Evolutionary conservation across 2,113 vertebrate species (phyloP).

Genomic region (Bufo gargarizans): DNA sequence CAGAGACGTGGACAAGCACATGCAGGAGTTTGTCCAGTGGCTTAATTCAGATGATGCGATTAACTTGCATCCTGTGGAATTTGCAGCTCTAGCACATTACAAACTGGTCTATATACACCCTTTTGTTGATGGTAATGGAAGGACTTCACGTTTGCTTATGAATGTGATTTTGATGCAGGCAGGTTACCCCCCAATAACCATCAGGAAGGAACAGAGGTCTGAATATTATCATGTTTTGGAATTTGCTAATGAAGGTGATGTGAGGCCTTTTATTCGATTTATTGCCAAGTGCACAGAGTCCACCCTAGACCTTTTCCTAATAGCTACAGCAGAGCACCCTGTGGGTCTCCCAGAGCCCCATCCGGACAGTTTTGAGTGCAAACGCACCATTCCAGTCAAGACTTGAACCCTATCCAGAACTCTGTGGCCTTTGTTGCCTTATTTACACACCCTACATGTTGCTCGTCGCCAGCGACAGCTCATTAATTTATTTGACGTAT

Average conservation of each 20-base stretch:
- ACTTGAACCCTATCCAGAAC: constrained; percentile 61
- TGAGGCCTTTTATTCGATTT: constrained; percentile 95
- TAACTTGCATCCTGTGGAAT: constrained; percentile 92
- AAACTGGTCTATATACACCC: constrained; percentile 97
- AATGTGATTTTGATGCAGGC: constrained; percentile 96
- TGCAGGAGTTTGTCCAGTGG: constrained; percentile 94
- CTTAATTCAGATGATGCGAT: constrained; percentile 91
- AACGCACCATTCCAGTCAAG: constrained; percentile 84
- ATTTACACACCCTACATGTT: constrained; percentile 19
- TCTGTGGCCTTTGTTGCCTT: neutral
- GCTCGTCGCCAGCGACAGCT: neutral
- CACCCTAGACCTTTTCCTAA: constrained; percentile 90
- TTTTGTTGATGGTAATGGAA: constrained; percentile 91
- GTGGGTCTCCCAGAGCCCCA: constrained; percentile 86
- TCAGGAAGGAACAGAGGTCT: constrained; percentile 90
- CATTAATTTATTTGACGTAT: constrained; percentile 49
- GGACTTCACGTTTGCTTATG: constrained; percentile 92
- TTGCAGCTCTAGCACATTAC: constrained; percentile 91
- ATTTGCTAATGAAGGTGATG: constrained; percentile 92
- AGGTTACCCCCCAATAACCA: constrained; percentile 90
- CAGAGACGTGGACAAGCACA: constrained; percentile 85
- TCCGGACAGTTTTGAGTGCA: constrained; percentile 71
- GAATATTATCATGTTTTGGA: constrained; percentile 91
- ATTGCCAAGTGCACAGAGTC: constrained; percentile 94
- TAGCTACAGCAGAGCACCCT: constrained; percentile 87